Percentiles rank a stretch among this genome's conserved stretches.
Evolutionary conservation across 2,888 invertebrate genomes (phyloP).

Genomic region (Agonopterix arenella): DNA sequence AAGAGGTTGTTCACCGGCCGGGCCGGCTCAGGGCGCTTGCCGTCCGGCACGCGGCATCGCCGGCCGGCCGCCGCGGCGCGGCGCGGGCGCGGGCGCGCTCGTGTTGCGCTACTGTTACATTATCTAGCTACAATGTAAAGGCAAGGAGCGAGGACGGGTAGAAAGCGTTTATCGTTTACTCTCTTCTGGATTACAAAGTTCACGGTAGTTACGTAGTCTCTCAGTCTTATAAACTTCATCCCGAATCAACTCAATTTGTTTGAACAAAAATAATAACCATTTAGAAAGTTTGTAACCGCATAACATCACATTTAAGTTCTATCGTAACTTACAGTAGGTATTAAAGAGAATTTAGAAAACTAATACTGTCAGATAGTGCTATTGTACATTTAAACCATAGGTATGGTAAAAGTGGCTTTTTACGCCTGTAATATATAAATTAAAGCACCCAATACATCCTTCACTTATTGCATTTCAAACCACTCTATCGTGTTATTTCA

Average conservation of each 20-base stretch:
- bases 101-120: slow-evolving; percentile 26
- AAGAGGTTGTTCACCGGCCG: too few relatives aligned
- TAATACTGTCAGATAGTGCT: slow-evolving; percentile 39
- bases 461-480: slow-evolving; percentile 49
- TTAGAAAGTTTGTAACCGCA: too few relatives aligned
- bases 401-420: slow-evolving; percentile 39
- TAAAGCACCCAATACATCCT: slow-evolving; percentile 67
- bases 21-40: too few relatives aligned
- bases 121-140: slow-evolving; percentile 72
- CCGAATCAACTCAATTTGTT: slow-evolving; percentile 32
- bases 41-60: background rate
- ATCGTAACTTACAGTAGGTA: too few relatives aligned
- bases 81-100: background rate
- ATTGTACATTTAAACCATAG: slow-evolving; percentile 30
- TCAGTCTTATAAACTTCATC: slow-evolving; percentile 71
- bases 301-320: too few relatives aligned
- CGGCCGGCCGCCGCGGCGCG: background rate
- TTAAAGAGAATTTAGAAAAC: slow-evolving; percentile 14
- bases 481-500: slow-evolving; percentile 32
- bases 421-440: slow-evolving; percentile 52
- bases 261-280: too few relatives aligned
- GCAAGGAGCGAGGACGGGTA: slow-evolving; percentile 76
- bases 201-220: slow-evolving; percentile 67
- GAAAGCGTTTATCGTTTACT: slow-evolving; percentile 70
- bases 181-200: slow-evolving; percentile 64